phyloP scores from a whole-genome alignment of 2,797 vertebrate species.

The Rhadinocentrus ornatus region DNA sequence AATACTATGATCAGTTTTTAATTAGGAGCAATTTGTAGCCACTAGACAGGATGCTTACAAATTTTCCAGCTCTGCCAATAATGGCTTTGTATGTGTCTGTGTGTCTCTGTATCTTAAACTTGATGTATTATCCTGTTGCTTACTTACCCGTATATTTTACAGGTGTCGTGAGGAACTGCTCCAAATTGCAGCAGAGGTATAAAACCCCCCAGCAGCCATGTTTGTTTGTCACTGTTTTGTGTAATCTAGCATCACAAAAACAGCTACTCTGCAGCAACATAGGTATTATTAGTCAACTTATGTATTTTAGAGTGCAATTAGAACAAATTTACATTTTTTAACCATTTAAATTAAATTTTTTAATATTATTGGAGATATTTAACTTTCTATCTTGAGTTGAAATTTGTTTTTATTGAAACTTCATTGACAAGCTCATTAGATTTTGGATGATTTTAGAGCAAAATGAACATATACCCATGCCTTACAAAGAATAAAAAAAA shows the following conservation, averaged over 20 bases:
- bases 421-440: background rate
- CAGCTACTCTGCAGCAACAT: background rate
- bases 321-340: slow-evolving; percentile 9
- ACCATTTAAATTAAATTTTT: background rate
- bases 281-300: background rate
- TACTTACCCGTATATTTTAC: slow-evolving; percentile 29
- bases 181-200: slow-evolving; percentile 24
- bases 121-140: background rate
- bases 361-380: background rate
- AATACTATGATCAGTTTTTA: background rate
- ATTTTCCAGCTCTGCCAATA: background rate
- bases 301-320: slow-evolving; percentile 6
- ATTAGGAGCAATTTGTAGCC: background rate
- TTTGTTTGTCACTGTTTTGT: slow-evolving; percentile 4
- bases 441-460: background rate
- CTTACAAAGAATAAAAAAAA: background rate
- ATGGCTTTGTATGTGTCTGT: background rate
- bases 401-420: background rate
- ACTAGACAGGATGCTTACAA: rapidly evolving
- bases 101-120: background rate
- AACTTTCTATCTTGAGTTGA: background rate
- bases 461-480: background rate
- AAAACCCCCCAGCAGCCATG: background rate
- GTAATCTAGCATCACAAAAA: slow-evolving; percentile 7
- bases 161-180: slow-evolving; percentile 48